These are phyloP conservation scores for Hippocampus kuda DNA, from an alignment of 2,797 vertebrate species.

Conservation along the genomic window DNA sequence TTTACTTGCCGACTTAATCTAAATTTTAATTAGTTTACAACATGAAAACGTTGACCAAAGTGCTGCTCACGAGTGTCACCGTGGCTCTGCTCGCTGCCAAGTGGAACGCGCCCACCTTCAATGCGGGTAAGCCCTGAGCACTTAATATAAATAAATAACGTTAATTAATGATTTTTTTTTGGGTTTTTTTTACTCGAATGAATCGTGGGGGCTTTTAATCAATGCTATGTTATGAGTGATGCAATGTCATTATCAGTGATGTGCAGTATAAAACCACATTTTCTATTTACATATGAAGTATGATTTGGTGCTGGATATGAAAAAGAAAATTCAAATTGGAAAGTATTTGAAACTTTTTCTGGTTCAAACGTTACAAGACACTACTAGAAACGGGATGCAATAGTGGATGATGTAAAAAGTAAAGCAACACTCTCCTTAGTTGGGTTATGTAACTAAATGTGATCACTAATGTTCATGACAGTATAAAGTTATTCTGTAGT, in stretches of 20 bases:
- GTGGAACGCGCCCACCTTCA: conserved; percentile 51
- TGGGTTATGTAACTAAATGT: background rate
- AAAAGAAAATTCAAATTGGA: background rate
- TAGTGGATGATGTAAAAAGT: conserved; percentile 1
- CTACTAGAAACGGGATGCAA: background rate
- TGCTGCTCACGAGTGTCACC: conserved; percentile 27
- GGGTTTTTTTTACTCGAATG: background rate
- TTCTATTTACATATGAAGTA: background rate
- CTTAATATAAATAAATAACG: background rate
- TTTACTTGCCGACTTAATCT: background rate
- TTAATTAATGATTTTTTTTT: too few relatives aligned
- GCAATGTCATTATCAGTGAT: background rate
- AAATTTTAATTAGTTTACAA: conserved; percentile 4
- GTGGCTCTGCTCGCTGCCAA: conserved; percentile 41
- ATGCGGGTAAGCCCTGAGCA: conserved; percentile 45
- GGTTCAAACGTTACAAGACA: background rate
- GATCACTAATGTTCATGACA: background rate
- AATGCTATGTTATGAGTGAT: background rate
- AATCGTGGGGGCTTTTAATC: background rate
- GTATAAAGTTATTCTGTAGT: background rate
- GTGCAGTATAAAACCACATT: background rate
- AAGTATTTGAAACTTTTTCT: background rate
- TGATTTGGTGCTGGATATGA: background rate
- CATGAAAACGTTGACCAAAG: conserved; percentile 43
- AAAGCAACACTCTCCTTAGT: background rate